Evolutionary conservation across 2,888 invertebrate genomes (phyloP), one percentile per base, ranked within the genome.

Genomic region (Gandaritis pyraliata): DNA sequence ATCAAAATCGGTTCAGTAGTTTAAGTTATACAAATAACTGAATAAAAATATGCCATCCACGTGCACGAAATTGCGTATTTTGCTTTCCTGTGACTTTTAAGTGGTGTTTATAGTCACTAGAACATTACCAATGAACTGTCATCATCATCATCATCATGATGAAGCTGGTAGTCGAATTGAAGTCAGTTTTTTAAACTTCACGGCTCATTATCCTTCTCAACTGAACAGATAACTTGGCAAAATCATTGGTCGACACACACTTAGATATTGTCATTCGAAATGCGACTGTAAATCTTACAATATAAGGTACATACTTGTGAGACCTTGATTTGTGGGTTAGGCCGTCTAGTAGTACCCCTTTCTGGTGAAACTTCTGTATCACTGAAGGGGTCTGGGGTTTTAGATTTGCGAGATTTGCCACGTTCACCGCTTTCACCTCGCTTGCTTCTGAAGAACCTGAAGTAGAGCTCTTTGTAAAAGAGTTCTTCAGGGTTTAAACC

Each of bases 401-500:
- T 95, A 0, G 95, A 93, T 79, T 96, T 96, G n/a, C 91, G 83
- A 0, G 94, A 87, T 71, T 95, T 95, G 1, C 90, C 88, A 8
- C 95, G 93, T 45, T 96, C 95, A 15, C 94, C 94, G 70, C 95
- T 95, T 75, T 95, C 94, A 16, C 95, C 94, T 43, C 96, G 94
- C 82, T 97, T 97, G 76, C 96, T 95, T 30, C 96, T 95, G 87
- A 97, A 98, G 88, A 97, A 97, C 85, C 97, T 95, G 75, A 46
- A 15, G 8, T 33, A 33, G n/a, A n/a, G n/a, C n/a, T n/a, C n/a
- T n/a, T n/a, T n/a, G n/a, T n/a, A n/a, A n/a, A n/a, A n/a, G n/a
- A n/a, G n/a, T n/a, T n/a, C n/a, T n/a, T n/a, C n/a, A n/a, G n/a
- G n/a, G n/a, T n/a, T n/a, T n/a, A n/a, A n/a, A n/a, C n/a, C n/a